These are phyloP conservation scores for Solenopsis invicta DNA, from an alignment of 1,140 invertebrate species.

Conservation along the genomic window DNA sequence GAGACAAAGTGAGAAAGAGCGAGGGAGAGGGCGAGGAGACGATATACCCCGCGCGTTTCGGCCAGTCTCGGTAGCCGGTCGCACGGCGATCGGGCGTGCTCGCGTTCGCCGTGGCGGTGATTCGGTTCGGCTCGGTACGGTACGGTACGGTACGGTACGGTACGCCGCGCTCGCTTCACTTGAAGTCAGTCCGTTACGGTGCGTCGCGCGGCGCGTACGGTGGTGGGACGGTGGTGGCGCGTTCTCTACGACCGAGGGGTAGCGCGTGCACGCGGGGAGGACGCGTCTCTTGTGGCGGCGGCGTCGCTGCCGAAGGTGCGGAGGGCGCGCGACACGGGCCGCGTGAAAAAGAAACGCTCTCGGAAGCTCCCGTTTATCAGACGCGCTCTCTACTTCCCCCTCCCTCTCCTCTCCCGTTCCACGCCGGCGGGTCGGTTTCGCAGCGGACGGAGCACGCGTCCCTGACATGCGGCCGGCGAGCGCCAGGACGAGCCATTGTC, in stretches of 20 bases:
- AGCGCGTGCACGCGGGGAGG: neutral
- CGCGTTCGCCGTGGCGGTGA: neutral
- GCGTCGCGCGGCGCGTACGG: conserved; percentile 6
- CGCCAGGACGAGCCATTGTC: conserved; percentile 45
- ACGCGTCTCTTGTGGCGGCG: conserved; percentile 3
- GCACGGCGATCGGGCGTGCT: conserved; percentile 46
- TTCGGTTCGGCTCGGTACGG: neutral
- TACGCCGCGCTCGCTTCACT: too few species aligned
- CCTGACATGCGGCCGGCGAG: conserved; percentile 46
- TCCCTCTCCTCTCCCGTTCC: neutral
- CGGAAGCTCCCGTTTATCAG: too few species aligned
- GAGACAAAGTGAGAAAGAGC: neutral
- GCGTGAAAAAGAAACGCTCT: too few species aligned
- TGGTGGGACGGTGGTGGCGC: neutral
- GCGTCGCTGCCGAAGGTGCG: conserved; percentile 45
- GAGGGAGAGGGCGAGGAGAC: neutral
- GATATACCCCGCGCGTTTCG: conserved; percentile 26
- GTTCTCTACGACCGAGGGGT: neutral
- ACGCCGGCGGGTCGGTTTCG: neutral
- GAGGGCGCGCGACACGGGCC: too few species aligned
- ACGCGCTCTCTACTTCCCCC: neutral
- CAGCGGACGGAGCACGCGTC: neutral
- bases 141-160: neutral
- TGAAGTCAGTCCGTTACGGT: conserved; percentile 56
- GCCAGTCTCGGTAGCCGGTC: conserved; percentile 39